Evolutionary conservation across 2,888 invertebrate genomes (phyloP).

Genomic region (Taphrorychus bicolor): DNA sequence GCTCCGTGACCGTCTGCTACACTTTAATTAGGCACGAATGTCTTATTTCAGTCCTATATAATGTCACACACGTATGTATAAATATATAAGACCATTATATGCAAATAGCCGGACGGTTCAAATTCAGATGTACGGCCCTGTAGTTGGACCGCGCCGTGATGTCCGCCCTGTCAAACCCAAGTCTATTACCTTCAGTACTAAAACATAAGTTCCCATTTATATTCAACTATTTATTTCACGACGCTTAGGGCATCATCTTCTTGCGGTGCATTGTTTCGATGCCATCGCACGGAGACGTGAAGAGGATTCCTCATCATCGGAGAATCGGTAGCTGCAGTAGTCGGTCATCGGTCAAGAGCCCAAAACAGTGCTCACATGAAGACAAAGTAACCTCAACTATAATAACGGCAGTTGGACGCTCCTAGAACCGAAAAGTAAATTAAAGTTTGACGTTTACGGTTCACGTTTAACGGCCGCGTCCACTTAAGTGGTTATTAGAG

Average conservation of each 20-base stretch:
- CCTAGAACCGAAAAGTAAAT: slow-evolving; percentile 1
- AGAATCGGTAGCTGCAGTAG: not conserved
- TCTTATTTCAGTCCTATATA: slow-evolving; percentile 47
- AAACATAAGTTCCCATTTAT: not conserved
- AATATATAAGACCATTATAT: slow-evolving; percentile 57
- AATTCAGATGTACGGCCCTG: slow-evolving; percentile 50
- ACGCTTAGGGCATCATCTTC: not conserved
- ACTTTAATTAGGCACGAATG: slow-evolving; percentile 49
- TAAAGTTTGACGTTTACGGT: slow-evolving; percentile 4
- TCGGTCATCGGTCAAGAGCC: not conserved
- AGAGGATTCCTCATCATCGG: too few relatives aligned
- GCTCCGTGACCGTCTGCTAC: slow-evolving; percentile 42
- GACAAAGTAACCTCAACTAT: not conserved
- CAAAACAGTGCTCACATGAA: not conserved
- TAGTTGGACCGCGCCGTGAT: too few relatives aligned
- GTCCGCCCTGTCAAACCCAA: too few relatives aligned
- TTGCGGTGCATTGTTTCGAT: not conserved
- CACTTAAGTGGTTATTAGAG: slow-evolving; percentile 2
- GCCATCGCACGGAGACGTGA: too few relatives aligned
- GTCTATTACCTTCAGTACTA: not conserved
- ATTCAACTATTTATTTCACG: not conserved
- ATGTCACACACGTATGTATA: slow-evolving; percentile 52
- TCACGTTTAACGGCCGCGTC: not conserved
- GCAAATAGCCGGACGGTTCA: slow-evolving; percentile 55
- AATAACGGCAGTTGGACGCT: not conserved